phyloP scores from a whole-genome alignment of 2,888 invertebrate species.

The Drosophila meridiana region DNA sequence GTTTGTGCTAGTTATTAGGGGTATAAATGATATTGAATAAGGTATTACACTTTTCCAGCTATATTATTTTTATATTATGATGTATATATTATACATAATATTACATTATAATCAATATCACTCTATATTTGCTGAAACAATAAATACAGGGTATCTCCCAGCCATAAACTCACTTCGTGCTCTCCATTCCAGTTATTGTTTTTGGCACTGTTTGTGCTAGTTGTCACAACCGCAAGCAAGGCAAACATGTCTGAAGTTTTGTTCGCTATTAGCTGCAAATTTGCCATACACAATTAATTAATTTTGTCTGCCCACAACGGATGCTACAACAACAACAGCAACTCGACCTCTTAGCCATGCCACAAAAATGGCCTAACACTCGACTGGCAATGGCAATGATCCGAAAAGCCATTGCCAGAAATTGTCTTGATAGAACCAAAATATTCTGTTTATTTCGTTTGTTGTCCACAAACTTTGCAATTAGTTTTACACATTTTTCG shows the following conservation, averaged over 20 bases:
- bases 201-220: slow-evolving; percentile 25
- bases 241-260: slow-evolving; percentile 66
- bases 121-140: not conserved
- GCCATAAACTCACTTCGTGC: no score
- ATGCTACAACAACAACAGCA: slow-evolving; percentile 23
- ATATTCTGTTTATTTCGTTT: slow-evolving; percentile 45
- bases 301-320: slow-evolving; percentile 51
- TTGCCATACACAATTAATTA: slow-evolving; percentile 79
- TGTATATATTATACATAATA: no score
- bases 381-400: slow-evolving; percentile 51
- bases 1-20: slow-evolving; percentile 45
- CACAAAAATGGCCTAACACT: slow-evolving; percentile 45
- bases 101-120: no score
- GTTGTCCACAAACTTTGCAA: slow-evolving; percentile 61
- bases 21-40: no score
- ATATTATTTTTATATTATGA: no score
- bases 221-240: slow-evolving; percentile 65
- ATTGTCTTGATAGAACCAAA: slow-evolving; percentile 32
- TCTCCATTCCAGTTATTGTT: not conserved
- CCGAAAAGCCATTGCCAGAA: slow-evolving; percentile 32
- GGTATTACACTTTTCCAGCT: no score
- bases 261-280: slow-evolving; percentile 76
- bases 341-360: slow-evolving; percentile 54
- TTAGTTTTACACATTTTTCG: slow-evolving; percentile 62
- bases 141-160: not conserved